Base-by-base conservation (phyloP, 2,888 invertebrate genomes). In the Aspidiotus rigidus region DNA sequence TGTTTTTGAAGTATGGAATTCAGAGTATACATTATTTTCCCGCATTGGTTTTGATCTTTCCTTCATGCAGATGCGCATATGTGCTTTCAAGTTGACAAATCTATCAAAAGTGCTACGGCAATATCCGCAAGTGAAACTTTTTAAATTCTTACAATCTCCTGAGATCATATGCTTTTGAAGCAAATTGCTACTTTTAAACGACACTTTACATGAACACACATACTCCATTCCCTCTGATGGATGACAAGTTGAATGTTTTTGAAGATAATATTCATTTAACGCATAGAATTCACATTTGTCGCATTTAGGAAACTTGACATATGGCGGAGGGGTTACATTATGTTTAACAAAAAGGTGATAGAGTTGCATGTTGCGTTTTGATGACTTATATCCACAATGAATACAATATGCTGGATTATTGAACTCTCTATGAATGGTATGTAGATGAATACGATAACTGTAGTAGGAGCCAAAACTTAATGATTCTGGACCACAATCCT, bases 311-410 rank as follows among this genome's bases (percentile, higher is more conserved):
- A 91, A 92, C 69, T 81, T 81, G 76, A 86, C 86, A 64, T 83
- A 82, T 62, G 84, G 79, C 2, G 89, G 86, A 8, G 89, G 87
- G 61, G 81, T 80, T 49, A 91, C 82, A 71, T 86, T 86, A 79
- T 93, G 93, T 75, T 89, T 89, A 0, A 86, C 85, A 74, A 87
- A 88, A 77, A 89, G 79, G 77, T 93, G 93, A 77, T 90, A 88
- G 75, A 88, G 80, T 71, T 91, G 80, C 72, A 87, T 83, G 74
- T 88, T 87, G 73, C 88, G 83, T 75, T 87, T 89, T 1, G 80
- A 80, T 28, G 89, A 87, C 75, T 85, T 86, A 76, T 88, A 85
- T 0, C 92, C 93, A 79, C 93, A 93, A 74, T 89, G 86, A 76
- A 92, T 91, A 78, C 93, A 93, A 49, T 90, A 84, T 55, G 85